A percentile compares a stretch with the other conserved stretches of the same genome.
Conservation (phyloP, 23 tunicate genomes). For the Diplosoma virens region DNA sequence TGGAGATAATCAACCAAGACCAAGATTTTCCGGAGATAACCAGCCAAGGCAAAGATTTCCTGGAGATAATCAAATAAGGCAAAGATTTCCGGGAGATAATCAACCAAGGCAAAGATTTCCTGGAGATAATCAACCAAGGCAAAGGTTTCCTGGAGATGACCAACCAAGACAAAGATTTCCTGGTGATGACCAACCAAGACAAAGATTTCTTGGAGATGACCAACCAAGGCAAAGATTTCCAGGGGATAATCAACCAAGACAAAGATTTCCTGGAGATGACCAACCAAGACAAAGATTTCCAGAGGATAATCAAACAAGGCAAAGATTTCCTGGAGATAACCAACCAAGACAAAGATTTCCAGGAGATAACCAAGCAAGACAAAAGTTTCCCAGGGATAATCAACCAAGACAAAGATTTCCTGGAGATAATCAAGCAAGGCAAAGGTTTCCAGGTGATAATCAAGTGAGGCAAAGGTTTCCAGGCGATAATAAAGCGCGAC, state of each 20-base stretch:
- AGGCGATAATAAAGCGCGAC: too few relatives aligned
- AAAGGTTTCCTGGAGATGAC: neutral
- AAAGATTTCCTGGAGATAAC: neutral
- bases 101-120: too few relatives aligned
- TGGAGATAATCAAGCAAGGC: too few relatives aligned
- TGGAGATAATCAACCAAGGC: neutral
- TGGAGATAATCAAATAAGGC: neutral
- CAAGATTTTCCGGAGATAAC: neutral
- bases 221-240: constrained; percentile 8
- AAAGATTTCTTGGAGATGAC: neutral
- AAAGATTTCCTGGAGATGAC: neutral
- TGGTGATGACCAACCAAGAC: too few relatives aligned
- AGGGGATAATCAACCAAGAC: constrained; percentile 1
- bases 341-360: constrained; percentile 16
- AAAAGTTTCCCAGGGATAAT: too few relatives aligned
- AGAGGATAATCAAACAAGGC: neutral
- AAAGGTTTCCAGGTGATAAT: too few relatives aligned
- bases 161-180: too few relatives aligned
- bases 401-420: too few relatives aligned
- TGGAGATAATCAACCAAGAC: neutral
- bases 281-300: constrained; percentile 9
- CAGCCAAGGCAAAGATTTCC: neutral
- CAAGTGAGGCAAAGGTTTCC: too few relatives aligned
- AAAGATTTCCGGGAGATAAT: neutral
- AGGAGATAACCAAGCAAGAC: neutral